Evolutionary conservation across 2,797 vertebrate species (phyloP).

Genomic region (Zenarchopterus dispar): DNA sequence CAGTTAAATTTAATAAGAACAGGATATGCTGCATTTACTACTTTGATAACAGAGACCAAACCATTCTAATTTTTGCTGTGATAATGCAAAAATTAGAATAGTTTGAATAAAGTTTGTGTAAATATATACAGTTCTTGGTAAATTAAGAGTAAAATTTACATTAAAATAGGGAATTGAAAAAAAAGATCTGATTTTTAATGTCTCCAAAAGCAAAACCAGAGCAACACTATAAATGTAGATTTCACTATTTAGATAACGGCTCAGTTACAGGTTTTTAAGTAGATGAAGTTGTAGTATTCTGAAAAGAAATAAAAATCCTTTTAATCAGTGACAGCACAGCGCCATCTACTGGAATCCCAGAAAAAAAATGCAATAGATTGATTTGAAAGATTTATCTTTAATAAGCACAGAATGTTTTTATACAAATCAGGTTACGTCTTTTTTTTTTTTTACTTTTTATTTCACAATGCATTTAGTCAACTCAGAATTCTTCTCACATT

Average conservation of each 20-base stretch:
- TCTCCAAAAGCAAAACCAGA: slow-evolving; percentile 18
- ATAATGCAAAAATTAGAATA: no score
- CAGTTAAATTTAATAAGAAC: no score
- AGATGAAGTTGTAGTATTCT: slow-evolving; percentile 24
- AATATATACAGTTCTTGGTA: no score
- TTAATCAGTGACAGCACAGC: slow-evolving; percentile 33
- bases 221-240: slow-evolving; percentile 5
- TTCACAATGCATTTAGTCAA: slow-evolving; percentile 29
- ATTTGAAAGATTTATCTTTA: neutral
- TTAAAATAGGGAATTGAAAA: neutral
- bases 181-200: neutral
- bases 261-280: slow-evolving; percentile 26
- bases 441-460: neutral
- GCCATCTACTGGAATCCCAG: slow-evolving; percentile 60
- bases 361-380: slow-evolving; percentile 30
- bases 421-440: slow-evolving; percentile 11
- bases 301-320: neutral
- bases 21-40: no score
- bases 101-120: no score
- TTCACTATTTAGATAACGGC: slow-evolving; percentile 18
- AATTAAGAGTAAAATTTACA: slow-evolving; percentile 6
- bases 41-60: no score
- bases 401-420: neutral
- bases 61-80: no score
- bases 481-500: slow-evolving; percentile 23